Conservation (phyloP, 1,140 invertebrate species). For the Ceratina australensis region DNA sequence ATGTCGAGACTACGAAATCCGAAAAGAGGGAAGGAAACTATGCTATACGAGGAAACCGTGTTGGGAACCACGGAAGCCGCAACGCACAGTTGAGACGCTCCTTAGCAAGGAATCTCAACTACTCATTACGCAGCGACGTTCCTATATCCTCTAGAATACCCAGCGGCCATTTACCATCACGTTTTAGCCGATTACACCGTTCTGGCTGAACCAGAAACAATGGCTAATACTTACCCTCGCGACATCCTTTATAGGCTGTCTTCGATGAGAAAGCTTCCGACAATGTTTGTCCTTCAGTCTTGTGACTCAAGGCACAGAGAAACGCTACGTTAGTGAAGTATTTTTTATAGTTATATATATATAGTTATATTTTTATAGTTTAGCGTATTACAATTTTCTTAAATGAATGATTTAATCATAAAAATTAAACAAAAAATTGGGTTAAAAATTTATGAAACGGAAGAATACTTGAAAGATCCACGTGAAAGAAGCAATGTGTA, state of each 20-base stretch:
- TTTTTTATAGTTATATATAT: too few species aligned
- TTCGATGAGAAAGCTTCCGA: neutral
- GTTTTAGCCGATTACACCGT: constrained; percentile 46
- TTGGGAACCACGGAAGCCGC: constrained; percentile 66
- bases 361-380: too few species aligned
- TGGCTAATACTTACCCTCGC: constrained; percentile 32
- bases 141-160: constrained; percentile 43
- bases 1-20: neutral
- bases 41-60: constrained; percentile 64
- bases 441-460: too few species aligned
- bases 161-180: constrained; percentile 45
- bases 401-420: too few species aligned
- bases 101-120: constrained; percentile 68
- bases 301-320: neutral
- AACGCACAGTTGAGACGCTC: constrained; percentile 60
- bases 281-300: neutral
- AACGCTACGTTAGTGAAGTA: neutral
- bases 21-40: constrained; percentile 45
- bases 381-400: too few species aligned
- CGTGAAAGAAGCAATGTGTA: neutral
- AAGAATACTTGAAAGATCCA: neutral
- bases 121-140: constrained; percentile 65
- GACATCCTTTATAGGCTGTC: neutral
- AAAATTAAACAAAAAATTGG: too few species aligned
- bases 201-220: constrained; percentile 20